Evolutionary conservation across 2,888 invertebrate species (phyloP).

Genomic region (Pammene aurita): DNA sequence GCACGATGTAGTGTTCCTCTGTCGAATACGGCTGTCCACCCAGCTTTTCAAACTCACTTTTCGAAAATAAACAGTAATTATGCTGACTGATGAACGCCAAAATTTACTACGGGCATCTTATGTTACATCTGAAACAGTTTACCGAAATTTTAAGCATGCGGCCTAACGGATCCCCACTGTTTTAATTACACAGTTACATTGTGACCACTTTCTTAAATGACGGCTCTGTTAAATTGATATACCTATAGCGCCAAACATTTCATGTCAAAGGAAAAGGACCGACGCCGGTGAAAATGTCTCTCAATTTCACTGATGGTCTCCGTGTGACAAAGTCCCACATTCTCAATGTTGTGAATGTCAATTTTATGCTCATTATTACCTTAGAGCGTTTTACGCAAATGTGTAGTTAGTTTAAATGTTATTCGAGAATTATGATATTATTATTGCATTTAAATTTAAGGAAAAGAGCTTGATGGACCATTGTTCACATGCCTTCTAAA

Average conservation of each 20-base stretch:
- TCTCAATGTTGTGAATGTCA: constrained; percentile 72
- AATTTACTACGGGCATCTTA: background rate
- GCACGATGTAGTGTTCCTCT: too few species aligned
- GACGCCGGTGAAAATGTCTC: background rate
- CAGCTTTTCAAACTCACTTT: too few species aligned
- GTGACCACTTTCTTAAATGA: background rate
- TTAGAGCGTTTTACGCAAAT: constrained; percentile 58
- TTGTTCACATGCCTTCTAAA: constrained; percentile 77
- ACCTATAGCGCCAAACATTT: background rate
- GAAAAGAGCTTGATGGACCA: constrained; percentile 77
- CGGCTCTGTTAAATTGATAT: background rate
- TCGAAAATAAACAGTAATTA: background rate
- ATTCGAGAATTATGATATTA: constrained; percentile 61
- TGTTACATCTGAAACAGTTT: background rate
- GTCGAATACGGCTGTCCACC: too few species aligned
- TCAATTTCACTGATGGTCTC: constrained; percentile 41
- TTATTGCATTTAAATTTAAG: constrained; percentile 57
- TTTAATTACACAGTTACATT: background rate
- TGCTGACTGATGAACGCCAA: background rate
- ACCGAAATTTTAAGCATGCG: constrained; percentile 32
- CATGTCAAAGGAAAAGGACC: background rate
- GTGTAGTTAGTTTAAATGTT: constrained; percentile 69
- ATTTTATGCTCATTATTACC: constrained; percentile 63
- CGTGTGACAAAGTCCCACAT: constrained; percentile 53
- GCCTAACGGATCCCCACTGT: constrained; percentile 35